These are phyloP conservation scores for Lamellibrachia columna DNA, from an alignment of 2,888 invertebrate genomes.

Conservation along the genomic window DNA sequence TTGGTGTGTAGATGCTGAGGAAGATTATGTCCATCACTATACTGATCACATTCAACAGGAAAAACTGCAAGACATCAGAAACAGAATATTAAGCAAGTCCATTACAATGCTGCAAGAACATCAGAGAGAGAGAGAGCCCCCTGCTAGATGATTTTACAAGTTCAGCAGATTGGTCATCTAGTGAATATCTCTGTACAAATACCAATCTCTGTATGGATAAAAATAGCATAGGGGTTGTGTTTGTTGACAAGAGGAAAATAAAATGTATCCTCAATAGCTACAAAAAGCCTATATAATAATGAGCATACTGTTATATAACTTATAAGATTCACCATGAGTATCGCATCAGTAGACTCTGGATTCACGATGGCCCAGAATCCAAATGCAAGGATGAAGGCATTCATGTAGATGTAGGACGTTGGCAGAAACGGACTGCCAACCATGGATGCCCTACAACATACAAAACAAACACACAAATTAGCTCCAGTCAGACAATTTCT, in stretches of 20 bases:
- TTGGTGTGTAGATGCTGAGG: slow-evolving; percentile 41
- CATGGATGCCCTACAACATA: slow-evolving; percentile 60
- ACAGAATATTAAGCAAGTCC: neutral
- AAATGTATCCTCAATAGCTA: neutral
- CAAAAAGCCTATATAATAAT: neutral
- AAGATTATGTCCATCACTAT: slow-evolving; percentile 59
- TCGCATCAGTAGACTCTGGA: slow-evolving; percentile 66
- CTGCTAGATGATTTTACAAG: no score
- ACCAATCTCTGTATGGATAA: neutral
- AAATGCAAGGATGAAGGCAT: slow-evolving; percentile 66
- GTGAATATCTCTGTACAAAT: neutral
- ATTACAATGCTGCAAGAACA: no score
- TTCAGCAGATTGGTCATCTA: neutral
- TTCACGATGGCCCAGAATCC: slow-evolving; percentile 67
- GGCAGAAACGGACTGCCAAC: slow-evolving; percentile 60
- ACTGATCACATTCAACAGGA: slow-evolving; percentile 50
- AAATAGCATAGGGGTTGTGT: neutral
- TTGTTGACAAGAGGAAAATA: neutral
- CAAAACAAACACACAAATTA: neutral
- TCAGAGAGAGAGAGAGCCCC: no score
- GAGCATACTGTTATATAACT: neutral
- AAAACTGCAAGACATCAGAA: slow-evolving; percentile 48
- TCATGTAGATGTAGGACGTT: slow-evolving; percentile 67
- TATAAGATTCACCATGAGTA: slow-evolving; percentile 66
- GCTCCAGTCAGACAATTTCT: no score